Base-by-base conservation (phyloP, 37 sponge, comb jelly and placozoan genomes). In the Ephydatia muelleri region DNA sequence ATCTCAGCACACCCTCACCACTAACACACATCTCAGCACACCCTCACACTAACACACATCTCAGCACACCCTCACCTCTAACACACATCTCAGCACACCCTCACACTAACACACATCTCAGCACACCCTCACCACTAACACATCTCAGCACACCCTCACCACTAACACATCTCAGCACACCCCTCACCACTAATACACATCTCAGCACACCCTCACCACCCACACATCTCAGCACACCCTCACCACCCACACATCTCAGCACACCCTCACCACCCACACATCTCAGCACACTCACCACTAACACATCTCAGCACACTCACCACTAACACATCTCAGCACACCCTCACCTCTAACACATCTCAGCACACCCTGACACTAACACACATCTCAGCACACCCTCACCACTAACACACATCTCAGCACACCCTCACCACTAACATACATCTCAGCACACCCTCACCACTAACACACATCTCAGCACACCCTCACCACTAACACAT, bases 161-260 rank as follows among this genome's bases (percentile, higher is more conserved):
- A 57, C 19, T 57, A 13, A 57, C 57, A 57, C n/a, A n/a, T n/a
- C n/a, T 57, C 57, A 57, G 57, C 57, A 57, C 57, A 57, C 57
- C 57, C 57, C 47, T 43, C 47, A 43, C 6, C 47, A 43, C 47
- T 43, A 43, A 43, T 6, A 43, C 43, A 43, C 43, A n/a, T n/a
- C n/a, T 43, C 43, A 43, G 43, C 43, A 57, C 57, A 14, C 57
- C 16, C n/a, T n/a, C n/a, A n/a, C 16, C 9, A 57, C n/a, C n/a
- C 57, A 57, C 57, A 57, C 57, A 57, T 57, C 57, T 57, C 57
- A 57, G 57, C 57, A 57, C 57, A 57, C 57, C 57, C 57, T n/a
- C n/a, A n/a, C n/a, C n/a, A n/a, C n/a, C n/a, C n/a, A n/a, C n/a
- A n/a, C n/a, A n/a, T n/a, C n/a, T n/a, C n/a, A n/a, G n/a, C n/a